Conservation (phyloP, 2,888 invertebrate genomes). For the Philereme transversata region DNA sequence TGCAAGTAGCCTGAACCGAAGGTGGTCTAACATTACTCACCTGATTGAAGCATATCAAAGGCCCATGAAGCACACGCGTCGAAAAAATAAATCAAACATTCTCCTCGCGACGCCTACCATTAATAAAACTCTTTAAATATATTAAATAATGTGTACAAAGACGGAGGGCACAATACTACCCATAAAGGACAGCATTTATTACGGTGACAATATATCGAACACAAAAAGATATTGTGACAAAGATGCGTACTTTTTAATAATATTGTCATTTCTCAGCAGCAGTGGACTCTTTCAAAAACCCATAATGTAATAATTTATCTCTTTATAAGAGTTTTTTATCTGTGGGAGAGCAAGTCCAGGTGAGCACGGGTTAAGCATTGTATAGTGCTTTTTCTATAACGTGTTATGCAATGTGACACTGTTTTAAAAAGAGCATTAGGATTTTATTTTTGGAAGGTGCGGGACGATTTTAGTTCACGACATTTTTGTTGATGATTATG, state of each 20-base stretch:
- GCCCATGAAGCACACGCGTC: conserved; percentile 77
- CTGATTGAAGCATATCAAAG: conserved; percentile 74
- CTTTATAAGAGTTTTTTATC: conserved; percentile 82
- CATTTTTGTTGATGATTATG: too few species aligned
- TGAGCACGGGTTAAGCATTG: conserved; percentile 78
- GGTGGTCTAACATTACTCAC: conserved; percentile 46
- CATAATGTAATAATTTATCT: conserved; percentile 83
- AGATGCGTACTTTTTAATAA: conserved; percentile 83
- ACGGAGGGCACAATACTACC: conserved; percentile 76
- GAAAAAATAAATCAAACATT: conserved; percentile 83
- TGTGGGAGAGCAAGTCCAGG: conserved; percentile 77
- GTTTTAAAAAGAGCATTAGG: conserved; percentile 29
- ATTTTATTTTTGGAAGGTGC: conserved; percentile 3
- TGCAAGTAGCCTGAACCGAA: conserved; percentile 16
- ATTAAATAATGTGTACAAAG: conserved; percentile 84
- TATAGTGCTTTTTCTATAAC: conserved; percentile 33
- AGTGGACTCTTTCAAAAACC: conserved; percentile 84
- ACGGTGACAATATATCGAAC: conserved; percentile 83
- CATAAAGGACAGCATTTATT: conserved; percentile 83
- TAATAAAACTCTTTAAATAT: conserved; percentile 84
- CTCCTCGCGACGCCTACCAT: conserved; percentile 80
- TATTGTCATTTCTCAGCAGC: conserved; percentile 84
- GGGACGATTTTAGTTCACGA: neutral
- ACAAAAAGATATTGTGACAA: conserved; percentile 84
- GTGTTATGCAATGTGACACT: conserved; percentile 37